Conservation (phyloP, 1,140 invertebrate species). For the Agrypnia vestita region DNA sequence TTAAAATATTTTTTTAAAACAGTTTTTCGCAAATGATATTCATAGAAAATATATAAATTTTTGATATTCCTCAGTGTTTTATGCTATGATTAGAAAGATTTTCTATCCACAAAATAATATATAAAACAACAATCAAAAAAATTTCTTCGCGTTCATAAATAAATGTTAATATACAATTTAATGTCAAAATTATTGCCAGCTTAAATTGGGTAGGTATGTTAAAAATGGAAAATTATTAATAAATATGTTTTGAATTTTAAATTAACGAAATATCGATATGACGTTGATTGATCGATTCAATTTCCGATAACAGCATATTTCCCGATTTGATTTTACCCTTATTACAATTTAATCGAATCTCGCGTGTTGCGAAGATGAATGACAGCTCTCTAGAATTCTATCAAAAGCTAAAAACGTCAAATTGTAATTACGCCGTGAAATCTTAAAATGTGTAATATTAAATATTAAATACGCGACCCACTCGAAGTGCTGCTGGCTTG, state of each 20-base stretch:
- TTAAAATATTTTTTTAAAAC: too few species aligned
- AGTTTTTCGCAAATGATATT: too few species aligned
- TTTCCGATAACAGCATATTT: conserved; percentile 17
- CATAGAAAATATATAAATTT: too few species aligned
- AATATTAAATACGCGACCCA: conserved; percentile 41
- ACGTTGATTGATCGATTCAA: conserved; percentile 26
- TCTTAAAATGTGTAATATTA: conserved; percentile 15
- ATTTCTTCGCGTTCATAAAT: too few species aligned
- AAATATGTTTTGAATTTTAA: conserved; percentile 9
- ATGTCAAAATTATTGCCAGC: too few species aligned
- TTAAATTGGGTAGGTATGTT: too few species aligned
- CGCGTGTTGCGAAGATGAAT: conserved; percentile 24
- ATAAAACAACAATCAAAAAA: too few species aligned
- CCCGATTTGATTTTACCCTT: conserved; percentile 23
- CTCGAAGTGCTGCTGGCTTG: conserved; percentile 13
- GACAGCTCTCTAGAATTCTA: conserved; percentile 15
- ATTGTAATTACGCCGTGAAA: conserved; percentile 26
- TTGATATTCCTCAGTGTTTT: too few species aligned
- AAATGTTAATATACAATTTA: too few species aligned
- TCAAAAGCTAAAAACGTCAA: conserved; percentile 27
- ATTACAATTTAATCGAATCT: conserved; percentile 33
- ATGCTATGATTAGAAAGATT: too few species aligned
- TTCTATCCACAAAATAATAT: too few species aligned
- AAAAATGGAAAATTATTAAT: background rate
- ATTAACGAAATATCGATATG: conserved; percentile 8